Evolutionary conservation across 2,797 vertebrate genomes (phyloP).

Genomic region (Pachyuromys duprasi): DNA sequence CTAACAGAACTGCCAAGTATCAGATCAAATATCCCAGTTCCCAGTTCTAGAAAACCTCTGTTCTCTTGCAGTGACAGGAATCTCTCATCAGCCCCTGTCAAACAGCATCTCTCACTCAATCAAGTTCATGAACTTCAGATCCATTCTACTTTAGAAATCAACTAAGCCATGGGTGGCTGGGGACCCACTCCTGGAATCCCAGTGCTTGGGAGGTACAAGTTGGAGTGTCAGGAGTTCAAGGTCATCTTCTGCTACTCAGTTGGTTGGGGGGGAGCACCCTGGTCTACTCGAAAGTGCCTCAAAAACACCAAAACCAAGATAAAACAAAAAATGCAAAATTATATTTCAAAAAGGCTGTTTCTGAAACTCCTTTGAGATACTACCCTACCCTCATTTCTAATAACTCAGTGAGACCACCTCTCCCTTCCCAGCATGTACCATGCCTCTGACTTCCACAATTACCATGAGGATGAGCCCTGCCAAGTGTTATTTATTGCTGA

Average conservation of each 20-base stretch:
- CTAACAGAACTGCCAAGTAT: not conserved
- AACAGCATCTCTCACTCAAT: not conserved
- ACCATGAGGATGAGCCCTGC: not conserved
- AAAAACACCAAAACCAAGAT: not conserved
- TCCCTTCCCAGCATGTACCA: not conserved
- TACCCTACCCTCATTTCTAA: not conserved
- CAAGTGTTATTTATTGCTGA: not conserved
- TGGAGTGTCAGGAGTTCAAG: not conserved
- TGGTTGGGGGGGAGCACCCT: not conserved
- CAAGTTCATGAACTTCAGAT: not conserved
- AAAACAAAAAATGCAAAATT: not conserved
- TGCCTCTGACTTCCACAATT: not conserved
- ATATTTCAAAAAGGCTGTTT: not conserved
- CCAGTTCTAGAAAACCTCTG: slow-evolving; percentile 1
- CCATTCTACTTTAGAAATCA: not conserved
- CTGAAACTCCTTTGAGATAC: not conserved
- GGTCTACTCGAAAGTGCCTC: not conserved
- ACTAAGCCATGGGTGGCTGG: not conserved
- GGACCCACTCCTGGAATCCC: not conserved
- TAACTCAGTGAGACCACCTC: not conserved
- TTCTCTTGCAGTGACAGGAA: not conserved
- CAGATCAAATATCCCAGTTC: not conserved
- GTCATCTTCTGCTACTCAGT: not conserved
- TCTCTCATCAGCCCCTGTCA: not conserved
- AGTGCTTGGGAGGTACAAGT: not conserved